Percentiles rank a stretch among this genome's conserved stretches.
phyloP scores from a whole-genome alignment of 2,113 vertebrate genomes.

The Felis chaus region DNA sequence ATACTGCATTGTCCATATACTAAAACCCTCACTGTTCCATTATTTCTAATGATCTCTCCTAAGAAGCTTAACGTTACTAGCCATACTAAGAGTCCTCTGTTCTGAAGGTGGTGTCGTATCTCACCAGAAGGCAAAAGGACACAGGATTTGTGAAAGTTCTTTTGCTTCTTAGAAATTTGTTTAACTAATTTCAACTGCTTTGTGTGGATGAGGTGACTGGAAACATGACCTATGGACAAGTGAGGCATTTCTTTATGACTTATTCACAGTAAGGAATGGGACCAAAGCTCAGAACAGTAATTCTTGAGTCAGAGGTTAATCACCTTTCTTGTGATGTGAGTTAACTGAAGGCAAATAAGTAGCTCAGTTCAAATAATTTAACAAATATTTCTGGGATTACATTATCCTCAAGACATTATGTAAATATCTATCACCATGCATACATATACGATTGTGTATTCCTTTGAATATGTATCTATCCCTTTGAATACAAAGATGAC shows the following conservation, averaged over 20 bases:
- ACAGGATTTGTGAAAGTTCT: not conserved
- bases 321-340: not conserved
- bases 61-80: not conserved
- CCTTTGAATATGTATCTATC: not conserved
- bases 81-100: not conserved
- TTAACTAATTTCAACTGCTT: not conserved
- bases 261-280: not conserved
- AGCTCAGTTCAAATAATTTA: not conserved
- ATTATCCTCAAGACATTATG: not conserved
- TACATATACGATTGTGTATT: not conserved
- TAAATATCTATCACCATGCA: not conserved
- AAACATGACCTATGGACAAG: not conserved
- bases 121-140: not conserved
- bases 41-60: not conserved
- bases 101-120: not conserved
- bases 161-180: not conserved
- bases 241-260: slow-evolving; percentile 4
- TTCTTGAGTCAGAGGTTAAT: slow-evolving; percentile 16
- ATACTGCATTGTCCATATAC: not conserved
- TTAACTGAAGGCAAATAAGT: not conserved
- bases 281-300: not conserved
- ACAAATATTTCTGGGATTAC: not conserved
- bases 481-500: not conserved
- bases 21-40: not conserved
- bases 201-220: not conserved